A percentile compares a stretch with the other conserved stretches of the same genome.
Conservation (phyloP, 2,797 vertebrate species). For the Poecilia velifera region DNA sequence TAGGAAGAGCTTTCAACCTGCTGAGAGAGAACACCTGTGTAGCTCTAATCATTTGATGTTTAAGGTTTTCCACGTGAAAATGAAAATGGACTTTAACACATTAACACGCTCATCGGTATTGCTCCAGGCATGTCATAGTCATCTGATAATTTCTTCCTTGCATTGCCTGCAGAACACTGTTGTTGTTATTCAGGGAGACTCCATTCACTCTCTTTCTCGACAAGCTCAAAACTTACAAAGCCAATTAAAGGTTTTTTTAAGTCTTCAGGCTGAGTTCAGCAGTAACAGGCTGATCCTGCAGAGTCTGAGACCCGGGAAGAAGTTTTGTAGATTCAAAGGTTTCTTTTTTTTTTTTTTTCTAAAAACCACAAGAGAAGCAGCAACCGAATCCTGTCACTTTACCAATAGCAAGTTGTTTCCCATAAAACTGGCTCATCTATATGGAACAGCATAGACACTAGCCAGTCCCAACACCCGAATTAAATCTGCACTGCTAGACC, state of each 20-base stretch:
- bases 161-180: background rate
- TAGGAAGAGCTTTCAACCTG: background rate
- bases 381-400: background rate
- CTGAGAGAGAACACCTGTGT: constrained; percentile 9
- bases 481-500: background rate
- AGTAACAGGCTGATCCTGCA: background rate
- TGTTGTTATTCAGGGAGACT: background rate
- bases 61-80: constrained; percentile 1
- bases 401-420: background rate
- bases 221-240: background rate
- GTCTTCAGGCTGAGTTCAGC: background rate
- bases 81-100: background rate
- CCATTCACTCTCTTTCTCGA: background rate
- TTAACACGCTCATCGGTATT: background rate
- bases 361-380: background rate
- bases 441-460: background rate
- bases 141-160: background rate
- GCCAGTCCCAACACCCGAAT: background rate
- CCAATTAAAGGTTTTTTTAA: background rate
- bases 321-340: background rate
- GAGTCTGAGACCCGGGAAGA: background rate
- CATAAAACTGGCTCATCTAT: background rate
- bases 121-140: background rate
- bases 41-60: background rate
- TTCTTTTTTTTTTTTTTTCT: background rate